A percentile compares a stretch with the other conserved stretches of the same genome.
phyloP scores from a whole-genome alignment of 1,140 invertebrate genomes.

The Lepidurus couesii region DNA sequence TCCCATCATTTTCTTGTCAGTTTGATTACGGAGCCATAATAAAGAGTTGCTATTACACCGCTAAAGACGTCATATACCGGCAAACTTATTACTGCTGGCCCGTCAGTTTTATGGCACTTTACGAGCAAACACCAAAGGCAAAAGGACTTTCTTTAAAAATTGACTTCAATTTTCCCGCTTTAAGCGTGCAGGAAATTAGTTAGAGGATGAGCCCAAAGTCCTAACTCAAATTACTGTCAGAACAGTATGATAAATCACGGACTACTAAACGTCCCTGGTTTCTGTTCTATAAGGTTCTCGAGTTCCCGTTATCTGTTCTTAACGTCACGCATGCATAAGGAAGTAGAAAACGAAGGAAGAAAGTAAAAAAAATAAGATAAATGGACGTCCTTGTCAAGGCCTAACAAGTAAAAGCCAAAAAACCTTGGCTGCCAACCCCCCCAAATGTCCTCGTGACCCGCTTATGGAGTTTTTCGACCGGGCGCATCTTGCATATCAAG shows the following conservation, averaged over 20 bases:
- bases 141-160: not conserved
- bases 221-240: slow-evolving; percentile 14
- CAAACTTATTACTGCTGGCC: not conserved
- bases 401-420: slow-evolving; percentile 10
- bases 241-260: not conserved
- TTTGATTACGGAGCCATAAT: not conserved
- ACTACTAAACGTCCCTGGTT: not conserved
- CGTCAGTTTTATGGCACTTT: not conserved
- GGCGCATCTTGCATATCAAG: slow-evolving; percentile 11
- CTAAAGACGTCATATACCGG: slow-evolving; percentile 7
- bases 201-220: not conserved
- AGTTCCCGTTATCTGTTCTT: not conserved
- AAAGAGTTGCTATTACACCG: not conserved
- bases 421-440: not conserved
- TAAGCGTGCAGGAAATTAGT: not conserved
- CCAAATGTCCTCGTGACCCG: slow-evolving; percentile 12
- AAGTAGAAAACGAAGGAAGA: not conserved
- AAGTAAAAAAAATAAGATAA: not conserved
- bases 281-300: not conserved
- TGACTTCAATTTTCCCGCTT: not conserved
- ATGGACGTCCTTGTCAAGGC: not conserved
- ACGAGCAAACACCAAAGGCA: not conserved
- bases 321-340: not conserved
- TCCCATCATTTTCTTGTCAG: not conserved
- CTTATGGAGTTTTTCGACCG: not conserved